Evolutionary conservation across 2,888 invertebrate species (phyloP), one percentile per base, ranked within the genome.

Genomic region (Leptinotarsa peninsularis): DNA sequence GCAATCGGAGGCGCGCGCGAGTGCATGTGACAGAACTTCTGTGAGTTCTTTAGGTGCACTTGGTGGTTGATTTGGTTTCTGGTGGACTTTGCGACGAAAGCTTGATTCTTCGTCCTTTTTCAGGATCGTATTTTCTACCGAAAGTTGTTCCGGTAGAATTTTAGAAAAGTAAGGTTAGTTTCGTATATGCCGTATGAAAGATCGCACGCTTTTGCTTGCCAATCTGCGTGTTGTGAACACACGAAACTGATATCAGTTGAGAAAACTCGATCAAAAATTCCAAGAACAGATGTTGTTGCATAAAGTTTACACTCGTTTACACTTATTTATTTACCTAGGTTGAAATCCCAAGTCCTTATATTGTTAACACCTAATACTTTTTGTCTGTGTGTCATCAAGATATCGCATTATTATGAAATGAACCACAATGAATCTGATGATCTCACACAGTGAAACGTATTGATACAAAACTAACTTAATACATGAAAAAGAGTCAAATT

Each of bases 41-140:
- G 72, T 75, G 72, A 72, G 75, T 75, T 75, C 69, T 72, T 69
- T 17, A 72, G 75, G 75, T 75, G 75, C 58, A 72, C 52, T 75
- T 72, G 54, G 33, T 68, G 54, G 33, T 69, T 21, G 27, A 69
- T 69, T 69, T 69, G 63, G 63, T 63, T 63, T 63, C 43, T 43
- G 63, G 63, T n/a, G 33, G 63, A 63, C 63, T 63, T n/a, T 63
- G 63, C 43, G 63, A 63, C 63, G 43, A 43, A 50, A 52, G 17
- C 52, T 67, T 23, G 33, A 13, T 14, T 49, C n/a, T n/a, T 50
- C 23, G 52, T 63, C 43, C 63, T n/a, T 63, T 63, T 63, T 33
- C 63, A 63, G 63, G 63, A 63, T 63, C 33, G 63, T 43, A 43
- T 43, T 63, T 33, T 63, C 63, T 63, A 43, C 43, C 63, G 63